A percentile compares a stretch with the other conserved stretches of the same genome.
Conservation (phyloP, 2,888 invertebrate species). For the Nephrotoma guestfalica region DNA sequence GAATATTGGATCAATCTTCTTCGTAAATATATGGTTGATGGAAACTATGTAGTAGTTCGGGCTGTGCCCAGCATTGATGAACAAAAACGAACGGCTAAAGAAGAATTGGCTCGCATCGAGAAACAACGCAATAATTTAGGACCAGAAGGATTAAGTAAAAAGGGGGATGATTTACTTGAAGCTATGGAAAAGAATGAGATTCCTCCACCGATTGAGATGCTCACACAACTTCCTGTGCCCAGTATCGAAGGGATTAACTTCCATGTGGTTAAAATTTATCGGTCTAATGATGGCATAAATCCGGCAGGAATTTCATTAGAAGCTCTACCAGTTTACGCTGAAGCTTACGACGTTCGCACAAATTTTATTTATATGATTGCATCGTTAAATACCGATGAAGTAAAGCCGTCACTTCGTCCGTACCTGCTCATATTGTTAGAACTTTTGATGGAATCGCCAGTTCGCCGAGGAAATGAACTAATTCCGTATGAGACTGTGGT, state of each 20-base stretch:
- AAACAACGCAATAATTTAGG: slow-evolving; percentile 50
- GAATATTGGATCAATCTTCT: slow-evolving; percentile 60
- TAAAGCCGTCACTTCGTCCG: slow-evolving; percentile 43
- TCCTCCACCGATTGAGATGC: slow-evolving; percentile 52
- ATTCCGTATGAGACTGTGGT: slow-evolving; percentile 53
- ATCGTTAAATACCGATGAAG: slow-evolving; percentile 49
- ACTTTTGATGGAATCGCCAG: slow-evolving; percentile 59
- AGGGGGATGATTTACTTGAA: slow-evolving; percentile 42
- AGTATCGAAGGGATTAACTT: slow-evolving; percentile 56
- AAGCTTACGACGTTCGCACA: slow-evolving; percentile 64
- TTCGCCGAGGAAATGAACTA: slow-evolving; percentile 29
- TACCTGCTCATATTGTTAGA: slow-evolving; percentile 66
- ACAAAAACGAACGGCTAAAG: slow-evolving; percentile 48
- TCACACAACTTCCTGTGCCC: slow-evolving; percentile 63
- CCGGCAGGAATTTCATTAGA: slow-evolving; percentile 42
- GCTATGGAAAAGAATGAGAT: slow-evolving; percentile 68
- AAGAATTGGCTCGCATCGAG: slow-evolving; percentile 57
- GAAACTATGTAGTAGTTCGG: slow-evolving; percentile 13
- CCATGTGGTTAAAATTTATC: slow-evolving; percentile 37
- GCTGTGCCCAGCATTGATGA: slow-evolving; percentile 48
- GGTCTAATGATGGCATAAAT: slow-evolving; percentile 26
- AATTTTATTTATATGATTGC: slow-evolving; percentile 72
- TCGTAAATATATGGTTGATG: slow-evolving; percentile 35
- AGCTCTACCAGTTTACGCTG: slow-evolving; percentile 56
- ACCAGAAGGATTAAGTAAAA: slow-evolving; percentile 48